Evolutionary conservation across 2,888 invertebrate genomes (phyloP), one percentile per base, ranked within the genome.

Genomic region (Creontiades dilutus): DNA sequence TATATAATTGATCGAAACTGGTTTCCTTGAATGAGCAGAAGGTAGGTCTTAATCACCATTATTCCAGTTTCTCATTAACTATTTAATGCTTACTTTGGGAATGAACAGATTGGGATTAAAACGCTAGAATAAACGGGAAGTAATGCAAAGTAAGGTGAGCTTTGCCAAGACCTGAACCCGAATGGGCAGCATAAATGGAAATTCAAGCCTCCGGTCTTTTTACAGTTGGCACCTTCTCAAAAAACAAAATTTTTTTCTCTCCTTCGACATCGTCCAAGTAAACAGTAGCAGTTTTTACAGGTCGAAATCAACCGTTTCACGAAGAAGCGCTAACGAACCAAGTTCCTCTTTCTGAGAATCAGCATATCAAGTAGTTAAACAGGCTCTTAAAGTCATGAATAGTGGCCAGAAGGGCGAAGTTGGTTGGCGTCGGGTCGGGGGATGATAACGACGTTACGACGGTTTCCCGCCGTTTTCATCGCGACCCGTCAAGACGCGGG

Each of bases 371-470:
- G 82, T 82, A 82, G 82, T 82, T 82, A 47, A 82, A 52, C 82
- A 82, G 82, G 82, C 82, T 48, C 52, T 82, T 82, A 48, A 81
- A 81, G 52, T 82, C 82, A 82, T 82, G 82, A 82, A 82, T 48
- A 48, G 52, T 27, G 68, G 27, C 23, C 46, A 46, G 52, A n/a
- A 0, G 47, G 81, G 81, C 57, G 57, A 57, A n/a, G 57, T n/a
- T n/a, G n/a, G 37, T 4, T 37, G 37, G 37, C 37, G 37, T 37
- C 37, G 7, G 37, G 37, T 37, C 37, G 7, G 7, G 37, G 68
- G 27, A 68, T 19, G 68, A 27, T 68, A 68, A 68, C 68, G 19
- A 68, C 4, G 68, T 68, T 68, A 68, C 23, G 4, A 68, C 68
- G 23, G 68, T 68, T 23, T 3, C 5, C n/a, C 57, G n/a, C 12